Conservation (phyloP, 1,140 invertebrate genomes). For the Sweltsa coloradensis region DNA sequence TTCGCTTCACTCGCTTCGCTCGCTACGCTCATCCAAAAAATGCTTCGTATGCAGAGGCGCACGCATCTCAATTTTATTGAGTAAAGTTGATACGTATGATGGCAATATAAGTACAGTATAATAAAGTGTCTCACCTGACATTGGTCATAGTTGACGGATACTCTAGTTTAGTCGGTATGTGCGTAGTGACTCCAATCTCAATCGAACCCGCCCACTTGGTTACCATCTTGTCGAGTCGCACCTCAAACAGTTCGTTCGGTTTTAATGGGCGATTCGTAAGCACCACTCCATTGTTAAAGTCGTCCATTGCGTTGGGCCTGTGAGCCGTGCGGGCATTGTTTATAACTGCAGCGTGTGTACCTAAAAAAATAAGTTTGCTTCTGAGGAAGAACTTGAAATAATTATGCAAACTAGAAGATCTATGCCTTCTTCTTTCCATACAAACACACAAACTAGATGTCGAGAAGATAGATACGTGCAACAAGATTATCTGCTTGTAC, state of each 20-base stretch:
- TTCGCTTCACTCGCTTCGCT: no score
- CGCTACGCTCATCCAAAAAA: no score
- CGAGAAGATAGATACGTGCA: no score
- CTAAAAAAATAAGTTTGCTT: conserved; percentile 34
- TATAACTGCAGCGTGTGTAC: conserved; percentile 81
- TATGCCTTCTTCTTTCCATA: no score
- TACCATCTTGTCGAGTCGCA: conserved; percentile 74
- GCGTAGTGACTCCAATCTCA: conserved; percentile 89
- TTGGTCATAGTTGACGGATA: conserved; percentile 96
- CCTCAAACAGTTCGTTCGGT: conserved; percentile 83
- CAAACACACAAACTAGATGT: no score
- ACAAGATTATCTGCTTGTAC: no score
- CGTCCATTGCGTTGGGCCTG: conserved; percentile 81
- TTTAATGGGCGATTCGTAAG: conserved; percentile 72
- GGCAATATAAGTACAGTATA: no score
- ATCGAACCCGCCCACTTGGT: conserved; percentile 94
- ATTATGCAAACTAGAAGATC: no score
- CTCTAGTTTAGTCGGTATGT: conserved; percentile 74
- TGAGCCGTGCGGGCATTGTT: conserved; percentile 81
- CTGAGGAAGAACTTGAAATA: no score
- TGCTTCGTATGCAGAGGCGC: neutral
- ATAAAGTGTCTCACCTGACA: conserved; percentile 49
- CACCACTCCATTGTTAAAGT: conserved; percentile 95
- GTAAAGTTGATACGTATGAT: no score
- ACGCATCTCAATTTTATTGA: neutral